phyloP scores from a whole-genome alignment of 2,797 vertebrate species.

The Coluber constrictor region DNA sequence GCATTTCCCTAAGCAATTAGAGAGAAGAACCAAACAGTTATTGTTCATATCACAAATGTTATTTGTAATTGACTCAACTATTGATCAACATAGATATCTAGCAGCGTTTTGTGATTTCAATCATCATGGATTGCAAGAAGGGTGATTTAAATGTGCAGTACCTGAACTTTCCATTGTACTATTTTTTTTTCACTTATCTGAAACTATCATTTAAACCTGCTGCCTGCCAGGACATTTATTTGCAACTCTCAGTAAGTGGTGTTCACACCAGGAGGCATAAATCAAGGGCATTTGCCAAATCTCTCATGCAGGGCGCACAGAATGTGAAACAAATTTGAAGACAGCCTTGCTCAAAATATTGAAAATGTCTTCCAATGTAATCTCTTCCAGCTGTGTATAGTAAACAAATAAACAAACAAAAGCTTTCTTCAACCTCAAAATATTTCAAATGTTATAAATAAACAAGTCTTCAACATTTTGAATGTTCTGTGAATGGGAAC shows the following conservation, averaged over 20 bases:
- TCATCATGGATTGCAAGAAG: not conserved
- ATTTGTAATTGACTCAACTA: not conserved
- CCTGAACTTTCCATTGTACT: not conserved
- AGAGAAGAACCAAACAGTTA: not conserved
- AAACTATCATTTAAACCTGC: not conserved
- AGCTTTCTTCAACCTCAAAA: not conserved
- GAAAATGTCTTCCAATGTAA: not conserved
- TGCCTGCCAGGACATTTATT: not conserved
- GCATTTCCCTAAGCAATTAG: not conserved
- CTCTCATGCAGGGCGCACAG: not conserved
- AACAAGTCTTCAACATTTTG: not conserved
- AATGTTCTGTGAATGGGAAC: not conserved
- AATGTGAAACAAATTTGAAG: not conserved
- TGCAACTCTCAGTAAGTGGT: not conserved
- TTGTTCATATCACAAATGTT: not conserved
- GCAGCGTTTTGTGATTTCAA: not conserved
- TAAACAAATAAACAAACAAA: not conserved
- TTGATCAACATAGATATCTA: not conserved
- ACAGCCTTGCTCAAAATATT: not conserved
- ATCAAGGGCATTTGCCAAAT: not conserved
- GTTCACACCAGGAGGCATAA: not conserved
- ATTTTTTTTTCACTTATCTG: not conserved
- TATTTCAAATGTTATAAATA: not conserved
- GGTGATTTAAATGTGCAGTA: not conserved
- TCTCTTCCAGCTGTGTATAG: not conserved